phyloP scores from a whole-genome alignment of 2,797 vertebrate species.

The Coendou prehensilis region DNA sequence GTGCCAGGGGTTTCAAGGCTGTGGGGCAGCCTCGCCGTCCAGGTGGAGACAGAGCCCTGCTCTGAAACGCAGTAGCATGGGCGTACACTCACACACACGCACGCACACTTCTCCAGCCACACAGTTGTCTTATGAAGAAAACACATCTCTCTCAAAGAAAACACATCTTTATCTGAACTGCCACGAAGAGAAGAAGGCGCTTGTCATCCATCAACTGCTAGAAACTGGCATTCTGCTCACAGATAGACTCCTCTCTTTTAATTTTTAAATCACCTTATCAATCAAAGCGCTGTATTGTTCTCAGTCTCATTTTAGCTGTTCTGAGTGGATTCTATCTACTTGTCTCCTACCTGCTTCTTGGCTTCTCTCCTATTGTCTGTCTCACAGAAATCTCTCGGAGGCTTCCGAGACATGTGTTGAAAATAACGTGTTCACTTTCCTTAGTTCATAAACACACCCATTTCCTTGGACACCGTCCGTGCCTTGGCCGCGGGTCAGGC shows the following conservation, averaged over 20 bases:
- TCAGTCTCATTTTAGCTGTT: conserved; percentile 74
- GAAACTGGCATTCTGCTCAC: conserved; percentile 73
- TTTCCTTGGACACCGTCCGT: conserved; percentile 47
- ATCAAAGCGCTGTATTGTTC: conserved; percentile 78
- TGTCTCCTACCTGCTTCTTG: conserved; percentile 48
- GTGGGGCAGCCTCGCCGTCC: conserved; percentile 26
- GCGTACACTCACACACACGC: background rate
- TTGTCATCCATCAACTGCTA: conserved; percentile 70
- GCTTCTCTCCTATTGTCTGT: conserved; percentile 70
- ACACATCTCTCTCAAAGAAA: conserved; percentile 78
- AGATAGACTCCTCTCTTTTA: conserved; percentile 76
- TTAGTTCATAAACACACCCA: conserved; percentile 12
- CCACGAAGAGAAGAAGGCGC: conserved; percentile 58
- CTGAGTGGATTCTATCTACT: conserved; percentile 75
- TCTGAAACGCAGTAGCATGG: background rate
- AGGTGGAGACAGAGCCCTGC: background rate
- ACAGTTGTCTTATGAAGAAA: conserved; percentile 75
- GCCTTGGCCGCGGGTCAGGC: background rate
- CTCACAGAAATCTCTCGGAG: conserved; percentile 64
- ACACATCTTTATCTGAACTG: conserved; percentile 75
- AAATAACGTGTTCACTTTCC: conserved; percentile 53
- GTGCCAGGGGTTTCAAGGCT: conserved; percentile 38
- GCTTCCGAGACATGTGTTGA: conserved; percentile 16
- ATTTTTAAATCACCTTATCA: conserved; percentile 83
- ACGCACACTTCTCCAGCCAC: background rate